Percentiles rank a stretch among this genome's conserved stretches.
Conservation (phyloP, 2,113 vertebrate species). For the Aspiorhynchus laticeps region DNA sequence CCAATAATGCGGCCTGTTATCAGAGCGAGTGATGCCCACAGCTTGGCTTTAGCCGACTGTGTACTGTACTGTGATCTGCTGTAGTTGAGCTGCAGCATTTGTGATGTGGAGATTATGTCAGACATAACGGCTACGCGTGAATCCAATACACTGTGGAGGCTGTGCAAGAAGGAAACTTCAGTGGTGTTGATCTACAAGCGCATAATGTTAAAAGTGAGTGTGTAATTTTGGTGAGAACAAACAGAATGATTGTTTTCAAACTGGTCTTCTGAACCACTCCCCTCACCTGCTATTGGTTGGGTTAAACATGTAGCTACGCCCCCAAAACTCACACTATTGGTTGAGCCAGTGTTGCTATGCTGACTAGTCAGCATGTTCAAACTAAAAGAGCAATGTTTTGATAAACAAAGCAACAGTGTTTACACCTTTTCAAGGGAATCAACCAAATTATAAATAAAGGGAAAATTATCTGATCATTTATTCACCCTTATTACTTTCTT, state of each 20-base stretch:
- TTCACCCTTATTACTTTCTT: not conserved
- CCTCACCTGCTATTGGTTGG: not conserved
- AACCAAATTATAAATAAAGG: not conserved
- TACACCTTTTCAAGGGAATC: not conserved
- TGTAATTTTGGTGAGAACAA: not conserved
- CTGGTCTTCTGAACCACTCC: not conserved
- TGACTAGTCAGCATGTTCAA: not conserved
- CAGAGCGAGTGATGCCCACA: conserved; percentile 42
- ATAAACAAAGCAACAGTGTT: not conserved
- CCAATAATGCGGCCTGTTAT: conserved; percentile 53
- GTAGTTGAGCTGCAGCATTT: conserved; percentile 6
- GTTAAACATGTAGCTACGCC: not conserved
- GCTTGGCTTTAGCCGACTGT: conserved; percentile 41
- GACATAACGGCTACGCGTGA: not conserved
- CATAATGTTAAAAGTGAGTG: not conserved
- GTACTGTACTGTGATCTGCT: conserved; percentile 38
- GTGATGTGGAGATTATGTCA: conserved; percentile 38
- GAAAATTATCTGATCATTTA: not conserved
- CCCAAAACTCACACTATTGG: not conserved
- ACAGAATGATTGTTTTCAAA: conserved; percentile 9
- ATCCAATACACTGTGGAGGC: not conserved
- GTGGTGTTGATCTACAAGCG: not conserved
- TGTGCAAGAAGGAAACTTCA: not conserved
- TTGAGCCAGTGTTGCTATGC: not conserved
- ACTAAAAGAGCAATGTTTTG: not conserved